A percentile compares a stretch with the other conserved stretches of the same genome.
These are phyloP conservation scores for Laticauda colubrina DNA, from an alignment of 2,113 vertebrate genomes.

Conservation along the genomic window DNA sequence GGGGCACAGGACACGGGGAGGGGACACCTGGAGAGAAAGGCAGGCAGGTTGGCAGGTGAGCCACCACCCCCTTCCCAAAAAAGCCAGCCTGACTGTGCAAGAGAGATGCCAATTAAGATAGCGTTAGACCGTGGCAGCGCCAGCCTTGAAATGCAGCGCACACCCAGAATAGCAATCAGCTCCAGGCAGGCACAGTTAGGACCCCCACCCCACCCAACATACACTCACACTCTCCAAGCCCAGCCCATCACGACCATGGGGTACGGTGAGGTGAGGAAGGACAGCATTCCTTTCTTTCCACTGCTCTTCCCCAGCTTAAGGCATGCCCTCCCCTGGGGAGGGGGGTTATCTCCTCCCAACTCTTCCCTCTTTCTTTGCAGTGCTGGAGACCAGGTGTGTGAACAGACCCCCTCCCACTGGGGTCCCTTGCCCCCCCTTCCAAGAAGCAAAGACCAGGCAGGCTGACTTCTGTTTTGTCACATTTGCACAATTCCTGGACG, in stretches of 20 bases:
- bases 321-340: too few species aligned
- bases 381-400: background rate
- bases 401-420: background rate
- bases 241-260: background rate
- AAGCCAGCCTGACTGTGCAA: background rate
- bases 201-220: background rate
- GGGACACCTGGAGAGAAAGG: background rate
- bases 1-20: too few species aligned
- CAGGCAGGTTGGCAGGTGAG: too few species aligned
- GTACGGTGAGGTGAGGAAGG: background rate
- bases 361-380: background rate
- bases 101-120: slow-evolving; percentile 9
- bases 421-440: background rate
- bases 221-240: background rate
- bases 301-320: too few species aligned
- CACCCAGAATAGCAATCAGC: background rate
- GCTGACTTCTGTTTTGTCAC: background rate
- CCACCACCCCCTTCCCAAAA: too few species aligned
- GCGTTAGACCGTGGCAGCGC: background rate
- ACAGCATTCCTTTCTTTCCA: background rate
- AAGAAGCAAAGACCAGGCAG: background rate
- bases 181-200: background rate
- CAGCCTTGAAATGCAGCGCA: too few species aligned
- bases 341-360: background rate
- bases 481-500: background rate